Evolutionary conservation across 2,888 invertebrate species (phyloP), one percentile per base, ranked within the genome.

Genomic region (Drosophila trichaetosa): DNA sequence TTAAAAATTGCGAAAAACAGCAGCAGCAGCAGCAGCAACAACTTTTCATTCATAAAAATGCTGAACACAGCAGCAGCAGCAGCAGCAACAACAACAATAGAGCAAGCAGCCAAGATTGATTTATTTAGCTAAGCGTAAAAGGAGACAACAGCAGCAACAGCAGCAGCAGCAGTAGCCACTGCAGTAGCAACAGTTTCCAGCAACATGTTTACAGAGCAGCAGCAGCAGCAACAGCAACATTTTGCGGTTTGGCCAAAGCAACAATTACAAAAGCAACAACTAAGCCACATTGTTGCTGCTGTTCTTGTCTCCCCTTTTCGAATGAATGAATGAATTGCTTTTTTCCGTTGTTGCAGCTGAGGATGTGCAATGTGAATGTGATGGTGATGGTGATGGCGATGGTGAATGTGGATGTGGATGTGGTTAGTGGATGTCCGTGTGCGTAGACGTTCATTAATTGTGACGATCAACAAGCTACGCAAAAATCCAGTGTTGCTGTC

Each of bases 371-470:
- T 73, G 80, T 63, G 80, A 62, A 73, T 78, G 65, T 77, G 67
- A 54, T 54, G 70, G 76, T 36, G 80, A 60, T 36, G 34, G 13
- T 40, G 40, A 38, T 49, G 27, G 18, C 24, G 16, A 46, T 49
- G 49, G 49, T 49, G 29, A 49, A 31, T 29, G 51, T 51, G 40
- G 40, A 63, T 75, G 80, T 75, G 80, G 69, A 63, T 80, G 80
- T 82, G 80, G 80, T 80, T 69, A 40, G 69, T 70, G 81, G 80
- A 79, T 77, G 82, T 82, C 84, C 84, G 82, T 83, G 80, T 86
- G 90, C 91, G 86, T 90, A 83, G 87, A 76, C 84, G 88, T 84
- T 91, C 91, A 91, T 91, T 91, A 91, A 91, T 91, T 91, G 91
- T 90, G 88, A 89, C 91, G 88, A 83, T 90, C 90, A 91, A 90